Conservation (phyloP, 2,797 vertebrate species). For the Ctenosaura bakeri region DNA sequence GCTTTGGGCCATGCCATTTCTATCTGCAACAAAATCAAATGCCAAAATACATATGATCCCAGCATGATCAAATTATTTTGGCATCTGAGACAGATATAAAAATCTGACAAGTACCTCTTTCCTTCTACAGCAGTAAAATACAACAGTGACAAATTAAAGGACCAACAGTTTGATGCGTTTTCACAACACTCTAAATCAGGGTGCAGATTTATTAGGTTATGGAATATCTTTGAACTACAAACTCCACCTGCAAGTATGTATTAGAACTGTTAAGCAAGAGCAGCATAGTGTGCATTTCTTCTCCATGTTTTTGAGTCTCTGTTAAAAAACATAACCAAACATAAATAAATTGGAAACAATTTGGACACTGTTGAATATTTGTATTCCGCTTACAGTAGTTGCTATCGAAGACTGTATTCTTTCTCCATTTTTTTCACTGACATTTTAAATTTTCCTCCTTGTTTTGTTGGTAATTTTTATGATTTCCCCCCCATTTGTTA, state of each 20-base stretch:
- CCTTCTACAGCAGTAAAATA: neutral
- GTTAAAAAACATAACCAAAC: neutral
- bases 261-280: neutral
- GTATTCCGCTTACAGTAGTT: neutral
- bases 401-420: neutral
- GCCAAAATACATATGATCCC: neutral
- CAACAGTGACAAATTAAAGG: neutral
- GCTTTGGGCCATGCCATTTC: neutral
- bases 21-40: neutral
- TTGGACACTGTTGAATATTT: neutral
- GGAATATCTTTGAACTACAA: neutral
- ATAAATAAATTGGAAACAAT: neutral
- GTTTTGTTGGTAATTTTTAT: neutral
- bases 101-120: neutral
- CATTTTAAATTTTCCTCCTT: neutral
- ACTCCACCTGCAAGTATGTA: neutral
- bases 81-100: neutral
- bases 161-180: neutral
- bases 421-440: neutral
- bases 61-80: neutral
- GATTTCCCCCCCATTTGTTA: neutral
- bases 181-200: neutral
- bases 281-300: neutral
- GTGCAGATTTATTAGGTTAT: neutral
- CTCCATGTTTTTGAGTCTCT: neutral